Evolutionary conservation across 2,888 invertebrate species (phyloP).

Genomic region (Mesoligia furuncula): DNA sequence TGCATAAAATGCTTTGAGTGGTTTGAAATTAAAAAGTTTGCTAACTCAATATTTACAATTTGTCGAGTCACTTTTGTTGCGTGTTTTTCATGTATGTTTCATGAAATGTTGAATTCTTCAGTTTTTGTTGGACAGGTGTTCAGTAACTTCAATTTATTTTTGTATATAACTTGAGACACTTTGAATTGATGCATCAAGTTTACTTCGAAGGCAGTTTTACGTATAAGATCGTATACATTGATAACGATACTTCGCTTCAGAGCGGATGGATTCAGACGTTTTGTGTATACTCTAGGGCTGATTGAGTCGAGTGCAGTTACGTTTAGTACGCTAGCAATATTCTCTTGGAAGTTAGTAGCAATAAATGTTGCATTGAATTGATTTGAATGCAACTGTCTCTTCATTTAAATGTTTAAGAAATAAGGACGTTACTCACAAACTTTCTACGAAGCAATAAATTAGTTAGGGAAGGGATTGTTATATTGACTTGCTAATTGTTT

Average conservation of each 20-base stretch:
- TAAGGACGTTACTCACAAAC: conserved; percentile 5
- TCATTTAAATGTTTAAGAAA: conserved; percentile 11
- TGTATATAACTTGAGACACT: conserved; percentile 5
- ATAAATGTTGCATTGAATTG: conserved; percentile 15
- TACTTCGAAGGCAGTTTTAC: conserved; percentile 20
- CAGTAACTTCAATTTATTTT: conserved; percentile 8
- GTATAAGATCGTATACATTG: conserved; percentile 49
- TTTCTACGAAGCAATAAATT: conserved; percentile 10
- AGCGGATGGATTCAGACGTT: conserved; percentile 24
- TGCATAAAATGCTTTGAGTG: conserved; percentile 70
- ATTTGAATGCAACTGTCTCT: neutral
- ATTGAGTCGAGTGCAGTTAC: conserved; percentile 17
- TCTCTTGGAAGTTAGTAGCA: conserved; percentile 19
- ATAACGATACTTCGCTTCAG: conserved; percentile 35
- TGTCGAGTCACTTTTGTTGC: conserved; percentile 32
- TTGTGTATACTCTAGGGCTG: conserved; percentile 17
- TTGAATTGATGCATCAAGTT: conserved; percentile 39
- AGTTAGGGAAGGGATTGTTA: neutral
- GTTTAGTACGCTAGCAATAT: conserved; percentile 25
- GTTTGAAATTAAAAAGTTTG: conserved; percentile 60
- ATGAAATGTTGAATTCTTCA: conserved; percentile 11
- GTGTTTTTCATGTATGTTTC: conserved; percentile 9
- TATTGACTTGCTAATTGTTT: conserved; percentile 36
- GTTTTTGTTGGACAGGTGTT: conserved; percentile 11
- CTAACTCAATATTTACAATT: conserved; percentile 56